Evolutionary conservation across 2,797 vertebrate species (phyloP), one percentile per base, ranked within the genome.

Genomic region (Platalea minor): DNA sequence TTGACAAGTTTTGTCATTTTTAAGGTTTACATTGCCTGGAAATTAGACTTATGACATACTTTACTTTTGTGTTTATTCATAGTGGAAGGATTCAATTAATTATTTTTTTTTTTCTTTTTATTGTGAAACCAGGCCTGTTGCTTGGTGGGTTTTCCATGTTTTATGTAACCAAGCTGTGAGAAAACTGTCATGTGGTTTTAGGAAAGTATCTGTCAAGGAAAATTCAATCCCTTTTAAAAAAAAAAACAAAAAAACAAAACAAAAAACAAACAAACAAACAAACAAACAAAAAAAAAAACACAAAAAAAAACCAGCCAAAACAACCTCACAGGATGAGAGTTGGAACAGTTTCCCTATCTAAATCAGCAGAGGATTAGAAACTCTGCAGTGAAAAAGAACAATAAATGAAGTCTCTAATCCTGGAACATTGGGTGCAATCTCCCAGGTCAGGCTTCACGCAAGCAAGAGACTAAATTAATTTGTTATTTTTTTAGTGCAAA

Each of bases 341-440:
- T 59, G 72, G 45, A 95, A 61, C 23, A 53, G 37, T 89, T 82
- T 86, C 65, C 33, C 21, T 64, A 3, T 64, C 48, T 83, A 91
- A 93, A 67, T 73, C 88, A 82, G 17, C 31, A 75, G 76, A 84
- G 60, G 78, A 95, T 97, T 93, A 92, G 61, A 90, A 92, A 74
- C 3, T 56, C 43, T 82, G 15, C 39, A 56, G 46, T 76, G 35
- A 67, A 86, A 94, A 93, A 87, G 17, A 73, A 64, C 68, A 88
- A 93, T 65, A 94, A 96, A 75, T 90, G 18, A 93, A 85, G 53
- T 73, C 48, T 83, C 39, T 93, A 94, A 95, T 95, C 67, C 60
- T 68, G 35, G 28, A 73, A 69, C 57, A 76, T 13, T 93, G 3
- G 23, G 13, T 0, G 0, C 94, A 77, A 88, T 91, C 82, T 94